Evolutionary conservation across 2,797 vertebrate genomes (phyloP).

Genomic region (Leucoraja ocellata): DNA sequence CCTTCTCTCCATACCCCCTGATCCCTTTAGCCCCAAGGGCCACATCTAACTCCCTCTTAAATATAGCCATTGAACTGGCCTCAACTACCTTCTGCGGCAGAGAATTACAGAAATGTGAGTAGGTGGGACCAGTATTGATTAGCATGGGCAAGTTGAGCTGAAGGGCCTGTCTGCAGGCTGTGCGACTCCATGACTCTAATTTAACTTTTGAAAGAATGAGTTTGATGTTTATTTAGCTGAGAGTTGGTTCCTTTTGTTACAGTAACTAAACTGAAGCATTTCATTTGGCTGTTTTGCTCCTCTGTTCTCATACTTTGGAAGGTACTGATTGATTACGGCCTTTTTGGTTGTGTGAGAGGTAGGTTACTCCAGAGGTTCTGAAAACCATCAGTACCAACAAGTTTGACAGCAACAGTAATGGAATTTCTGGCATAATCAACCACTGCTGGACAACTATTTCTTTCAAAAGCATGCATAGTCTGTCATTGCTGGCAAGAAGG

Average conservation of each 20-base stretch:
- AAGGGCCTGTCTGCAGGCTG: no score
- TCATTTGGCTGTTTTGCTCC: neutral
- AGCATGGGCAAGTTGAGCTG: no score
- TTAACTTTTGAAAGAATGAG: neutral
- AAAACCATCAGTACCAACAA: neutral
- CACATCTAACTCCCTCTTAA: no score
- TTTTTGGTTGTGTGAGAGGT: conserved; percentile 10
- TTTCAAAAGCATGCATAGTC: neutral
- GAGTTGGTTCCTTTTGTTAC: neutral
- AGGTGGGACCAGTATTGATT: no score
- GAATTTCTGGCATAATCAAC: conserved; percentile 32
- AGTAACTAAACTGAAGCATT: neutral
- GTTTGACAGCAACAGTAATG: conserved; percentile 16
- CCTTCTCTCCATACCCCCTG: no score
- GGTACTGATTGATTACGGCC: neutral
- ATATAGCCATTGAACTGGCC: no score
- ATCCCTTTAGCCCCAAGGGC: no score
- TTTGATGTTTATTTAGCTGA: neutral
- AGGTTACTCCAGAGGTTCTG: neutral
- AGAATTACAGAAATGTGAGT: no score
- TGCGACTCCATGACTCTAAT: no score
- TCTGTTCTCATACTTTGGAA: conserved; percentile 16
- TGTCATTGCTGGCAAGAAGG: neutral
- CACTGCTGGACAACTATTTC: neutral
- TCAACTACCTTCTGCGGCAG: no score